Base-by-base conservation (phyloP, 2,888 invertebrate genomes). In the Eudasyphora cyanicolor region DNA sequence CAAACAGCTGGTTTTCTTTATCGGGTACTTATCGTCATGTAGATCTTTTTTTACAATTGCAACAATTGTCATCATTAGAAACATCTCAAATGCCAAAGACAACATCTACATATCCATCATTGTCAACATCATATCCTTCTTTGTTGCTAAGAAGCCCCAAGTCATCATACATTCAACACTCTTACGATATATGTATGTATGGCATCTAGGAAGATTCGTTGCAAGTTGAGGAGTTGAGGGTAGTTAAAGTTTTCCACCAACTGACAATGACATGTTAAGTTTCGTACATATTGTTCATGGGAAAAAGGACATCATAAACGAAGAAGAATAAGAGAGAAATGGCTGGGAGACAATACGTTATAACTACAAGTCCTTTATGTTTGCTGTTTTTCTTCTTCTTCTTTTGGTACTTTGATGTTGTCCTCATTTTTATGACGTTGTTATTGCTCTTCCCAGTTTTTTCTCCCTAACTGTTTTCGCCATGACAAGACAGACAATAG, bases 221-320 rank as follows among this genome's bases (percentile, higher is more conserved):
- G n/a, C n/a, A n/a, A n/a, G n/a, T n/a, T n/a, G 6, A 45, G n/a
- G n/a, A 12, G 45, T 0, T 3, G n/a, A 4, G n/a, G 7, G 42
- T 19, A 4, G 29, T 24, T 42, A 21, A n/a, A 17, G 17, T 57
- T 38, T 6, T 6, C 57, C 7, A 24, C 57, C 57, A 57, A 27
- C 64, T 76, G 71, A 45, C 76, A 81, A 64, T 76, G 80, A 67
- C 67, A 81, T 69, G 49, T 62, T 38, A 75, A 70, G 69, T 35
- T 69, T 29, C 35, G 71, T 71, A 35, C 51, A 51, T 71, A 54
- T 71, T 64, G 64, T 64, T 32, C 24, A n/a, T 21, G 14, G 8
- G 32, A n/a, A 51, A 49, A 38, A 42, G 67, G 35, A 67, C 38
- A 67, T 24, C 32, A 21, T n/a, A 24, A 42, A 35, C n/a, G 62